Evolutionary conservation across 2,797 vertebrate genomes (phyloP), one percentile per base, ranked within the genome.

Genomic region (Cuculus canorus): DNA sequence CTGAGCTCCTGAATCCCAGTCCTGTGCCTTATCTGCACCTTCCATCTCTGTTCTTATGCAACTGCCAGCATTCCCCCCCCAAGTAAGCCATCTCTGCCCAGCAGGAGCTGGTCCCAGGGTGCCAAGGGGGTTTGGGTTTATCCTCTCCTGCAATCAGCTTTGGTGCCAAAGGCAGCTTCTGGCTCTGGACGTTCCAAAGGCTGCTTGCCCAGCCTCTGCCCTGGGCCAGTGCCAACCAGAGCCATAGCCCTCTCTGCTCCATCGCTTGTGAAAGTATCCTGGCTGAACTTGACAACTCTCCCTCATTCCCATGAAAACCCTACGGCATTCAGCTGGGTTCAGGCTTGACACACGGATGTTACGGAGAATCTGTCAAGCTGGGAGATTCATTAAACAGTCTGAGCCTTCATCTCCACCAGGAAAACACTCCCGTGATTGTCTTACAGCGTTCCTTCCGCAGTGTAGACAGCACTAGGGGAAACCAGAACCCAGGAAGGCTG

Each of bases 391-490:
- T 5, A 12, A 86, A 13, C 61, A 61, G 54, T 10, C 9, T 24
- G 13, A 28, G 83, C 21, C 50, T 59, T 4, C 11, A 28, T 14
- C 33, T 48, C 56, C 72, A 41, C 47, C 66, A 66, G 48, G 21
- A 57, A 68, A 92, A 39, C 8, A 1, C 60, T 61, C 27, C 33
- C 30, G 0, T 6, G 54, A 47, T 5, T 1, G 1, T 45, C 56
- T 27, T 28, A 1, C 12, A 10, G 16, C 2, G 9, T 33, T 35
- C n/a, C 45, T 35, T 79, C 78, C 56, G 3, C 6, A 15, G 28
- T 3, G 24, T 7, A 7, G 81, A 65, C 1, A 2, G 33, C 19
- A 16, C 17, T 45, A 11, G 0, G 13, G 2, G 4, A 32, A 65
- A 60, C 37, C 37, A 50, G 37, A 64, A 6, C 37, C 16, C 22